Percentiles rank a stretch among this genome's conserved stretches.
Evolutionary conservation across 1,140 invertebrate genomes (phyloP).

Genomic region (Hylaeus volcanicus): DNA sequence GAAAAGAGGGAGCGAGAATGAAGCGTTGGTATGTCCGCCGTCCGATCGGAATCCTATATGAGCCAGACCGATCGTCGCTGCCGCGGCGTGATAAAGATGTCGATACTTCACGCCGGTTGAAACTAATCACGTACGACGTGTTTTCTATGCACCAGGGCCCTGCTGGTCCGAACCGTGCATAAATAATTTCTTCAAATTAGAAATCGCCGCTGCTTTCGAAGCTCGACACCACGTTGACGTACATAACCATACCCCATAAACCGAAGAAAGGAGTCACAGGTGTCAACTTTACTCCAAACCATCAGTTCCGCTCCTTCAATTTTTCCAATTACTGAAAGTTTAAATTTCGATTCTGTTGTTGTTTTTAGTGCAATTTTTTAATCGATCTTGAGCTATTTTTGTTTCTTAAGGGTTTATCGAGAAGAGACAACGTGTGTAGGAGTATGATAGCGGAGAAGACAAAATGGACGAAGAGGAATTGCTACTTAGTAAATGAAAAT

Average conservation of each 20-base stretch:
- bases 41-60: slow-evolving; percentile 67
- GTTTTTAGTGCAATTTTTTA: too few species aligned
- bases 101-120: slow-evolving; percentile 40
- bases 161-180: neutral
- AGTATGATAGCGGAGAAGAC: too few species aligned
- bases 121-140: slow-evolving; percentile 52
- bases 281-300: slow-evolving; percentile 7
- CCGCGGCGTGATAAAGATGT: slow-evolving; percentile 27
- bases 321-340: too few species aligned
- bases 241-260: too few species aligned
- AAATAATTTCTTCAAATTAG: slow-evolving; percentile 49
- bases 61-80: slow-evolving; percentile 32
- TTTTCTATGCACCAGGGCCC: slow-evolving; percentile 50
- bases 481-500: too few species aligned
- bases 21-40: slow-evolving; percentile 44
- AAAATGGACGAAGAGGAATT: too few species aligned
- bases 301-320: too few species aligned
- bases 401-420: too few species aligned
- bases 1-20: slow-evolving; percentile 55
- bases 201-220: slow-evolving; percentile 39
- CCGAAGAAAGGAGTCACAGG: neutral
- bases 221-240: neutral
- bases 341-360: too few species aligned
- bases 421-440: too few species aligned
- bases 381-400: too few species aligned